Evolutionary conservation across 92 coral and sea anemone genomes (phyloP).

Genomic region (Zoanthus solanderi): DNA sequence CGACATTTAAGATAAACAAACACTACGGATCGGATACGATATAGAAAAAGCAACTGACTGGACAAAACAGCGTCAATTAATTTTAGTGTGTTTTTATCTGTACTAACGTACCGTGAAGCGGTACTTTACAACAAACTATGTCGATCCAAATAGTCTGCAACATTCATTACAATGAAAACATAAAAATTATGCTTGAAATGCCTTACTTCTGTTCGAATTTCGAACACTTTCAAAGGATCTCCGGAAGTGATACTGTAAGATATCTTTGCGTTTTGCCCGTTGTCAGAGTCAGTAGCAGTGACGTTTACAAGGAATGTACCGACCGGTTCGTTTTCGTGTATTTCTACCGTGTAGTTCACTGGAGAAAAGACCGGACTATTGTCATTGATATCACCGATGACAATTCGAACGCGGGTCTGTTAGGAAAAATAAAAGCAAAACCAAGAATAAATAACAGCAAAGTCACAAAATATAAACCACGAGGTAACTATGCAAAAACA

Average conservation of each 20-base stretch:
- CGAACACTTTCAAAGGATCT: conserved; percentile 75
- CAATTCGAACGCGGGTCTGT: conserved; percentile 83
- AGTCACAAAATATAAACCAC: too few species aligned
- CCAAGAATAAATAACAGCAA: too few species aligned
- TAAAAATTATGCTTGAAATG: neutral
- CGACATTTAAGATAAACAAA: too few species aligned
- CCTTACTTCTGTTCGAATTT: conserved; percentile 75
- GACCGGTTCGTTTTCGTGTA: conserved; percentile 81
- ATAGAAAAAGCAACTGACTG: too few species aligned
- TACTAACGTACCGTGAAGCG: too few species aligned
- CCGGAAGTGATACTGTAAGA: conserved; percentile 83
- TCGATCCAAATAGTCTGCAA: too few species aligned
- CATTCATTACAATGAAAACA: neutral
- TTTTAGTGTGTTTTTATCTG: too few species aligned
- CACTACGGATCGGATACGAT: too few species aligned
- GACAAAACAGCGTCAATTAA: too few species aligned
- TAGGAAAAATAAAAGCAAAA: neutral
- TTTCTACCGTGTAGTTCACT: conserved; percentile 83
- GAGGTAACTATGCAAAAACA: too few species aligned
- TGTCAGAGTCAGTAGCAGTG: conserved; percentile 90
- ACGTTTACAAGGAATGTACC: conserved; percentile 80
- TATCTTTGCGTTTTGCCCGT: conserved; percentile 88
- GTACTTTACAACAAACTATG: too few species aligned
- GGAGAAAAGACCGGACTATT: conserved; percentile 88
- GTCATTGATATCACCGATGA: conserved; percentile 88